phyloP scores from a whole-genome alignment of 2,113 vertebrate species.

The Daboia siamensis region DNA sequence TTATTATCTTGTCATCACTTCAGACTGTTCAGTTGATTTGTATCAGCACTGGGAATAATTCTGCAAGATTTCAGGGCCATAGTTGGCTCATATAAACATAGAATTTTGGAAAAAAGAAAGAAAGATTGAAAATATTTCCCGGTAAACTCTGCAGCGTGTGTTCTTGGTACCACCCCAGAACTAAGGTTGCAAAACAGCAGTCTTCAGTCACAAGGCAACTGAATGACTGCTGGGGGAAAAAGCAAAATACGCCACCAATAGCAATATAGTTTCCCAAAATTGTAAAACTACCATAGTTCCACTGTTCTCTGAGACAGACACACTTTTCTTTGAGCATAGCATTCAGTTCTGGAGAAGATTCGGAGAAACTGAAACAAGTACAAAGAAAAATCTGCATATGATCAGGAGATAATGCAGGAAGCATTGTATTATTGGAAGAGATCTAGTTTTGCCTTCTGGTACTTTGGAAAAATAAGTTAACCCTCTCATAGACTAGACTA shows the following conservation, averaged over 20 bases:
- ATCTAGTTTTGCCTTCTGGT: too few relatives aligned
- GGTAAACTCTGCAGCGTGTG: not conserved
- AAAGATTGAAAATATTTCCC: not conserved
- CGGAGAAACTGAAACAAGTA: not conserved
- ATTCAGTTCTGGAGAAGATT: not conserved
- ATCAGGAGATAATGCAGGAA: not conserved
- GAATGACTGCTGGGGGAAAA: not conserved
- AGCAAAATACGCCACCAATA: not conserved
- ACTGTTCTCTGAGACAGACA: not conserved
- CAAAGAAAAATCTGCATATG: not conserved
- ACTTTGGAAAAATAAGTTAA: too few relatives aligned
- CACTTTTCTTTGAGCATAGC: not conserved
- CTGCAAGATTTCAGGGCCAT: not conserved
- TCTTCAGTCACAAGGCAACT: not conserved
- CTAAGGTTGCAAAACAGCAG: not conserved
- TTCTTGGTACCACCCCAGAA: not conserved
- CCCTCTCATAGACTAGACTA: too few relatives aligned
- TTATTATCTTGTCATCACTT: not conserved
- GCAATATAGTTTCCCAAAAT: not conserved
- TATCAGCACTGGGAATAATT: not conserved
- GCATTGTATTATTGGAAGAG: not conserved
- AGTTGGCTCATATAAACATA: not conserved
- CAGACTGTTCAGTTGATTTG: not conserved
- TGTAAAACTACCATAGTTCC: not conserved
- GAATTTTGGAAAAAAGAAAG: not conserved